Evolutionary conservation across 2,888 invertebrate species (phyloP).

Genomic region (Sympetrum striolatum): DNA sequence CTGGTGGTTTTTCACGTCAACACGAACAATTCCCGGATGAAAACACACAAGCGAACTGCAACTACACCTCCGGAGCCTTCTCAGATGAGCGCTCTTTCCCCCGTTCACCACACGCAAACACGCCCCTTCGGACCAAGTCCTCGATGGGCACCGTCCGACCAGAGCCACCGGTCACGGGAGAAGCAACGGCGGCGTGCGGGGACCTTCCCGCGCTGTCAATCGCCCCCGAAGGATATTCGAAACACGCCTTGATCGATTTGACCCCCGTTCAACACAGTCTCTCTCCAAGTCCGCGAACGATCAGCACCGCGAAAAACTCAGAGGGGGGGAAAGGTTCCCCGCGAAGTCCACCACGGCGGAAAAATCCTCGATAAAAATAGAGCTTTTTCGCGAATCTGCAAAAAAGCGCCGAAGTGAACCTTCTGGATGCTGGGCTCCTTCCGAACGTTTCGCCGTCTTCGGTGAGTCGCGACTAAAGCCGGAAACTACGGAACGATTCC

Average conservation of each 20-base stretch:
- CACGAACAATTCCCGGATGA: too few relatives aligned
- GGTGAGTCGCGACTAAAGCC: background rate
- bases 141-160: background rate
- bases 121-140: background rate
- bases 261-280: background rate
- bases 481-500: background rate
- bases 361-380: background rate
- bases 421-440: background rate
- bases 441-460: too few relatives aligned
- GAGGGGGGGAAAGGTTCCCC: background rate
- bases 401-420: background rate
- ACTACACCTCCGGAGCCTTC: too few relatives aligned
- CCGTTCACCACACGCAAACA: background rate
- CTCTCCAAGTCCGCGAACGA: background rate
- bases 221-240: background rate
- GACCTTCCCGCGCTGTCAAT: conserved; percentile 18
- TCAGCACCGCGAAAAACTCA: background rate
- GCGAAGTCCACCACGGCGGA: background rate
- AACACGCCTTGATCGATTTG: conserved; percentile 21
- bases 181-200: background rate
- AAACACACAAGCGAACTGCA: too few relatives aligned
- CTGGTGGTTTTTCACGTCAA: too few relatives aligned
- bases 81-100: background rate
- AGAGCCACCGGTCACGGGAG: background rate
- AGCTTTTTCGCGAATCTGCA: background rate